phyloP scores from a whole-genome alignment of 2,888 invertebrate species.

The Amitus sp. region DNA sequence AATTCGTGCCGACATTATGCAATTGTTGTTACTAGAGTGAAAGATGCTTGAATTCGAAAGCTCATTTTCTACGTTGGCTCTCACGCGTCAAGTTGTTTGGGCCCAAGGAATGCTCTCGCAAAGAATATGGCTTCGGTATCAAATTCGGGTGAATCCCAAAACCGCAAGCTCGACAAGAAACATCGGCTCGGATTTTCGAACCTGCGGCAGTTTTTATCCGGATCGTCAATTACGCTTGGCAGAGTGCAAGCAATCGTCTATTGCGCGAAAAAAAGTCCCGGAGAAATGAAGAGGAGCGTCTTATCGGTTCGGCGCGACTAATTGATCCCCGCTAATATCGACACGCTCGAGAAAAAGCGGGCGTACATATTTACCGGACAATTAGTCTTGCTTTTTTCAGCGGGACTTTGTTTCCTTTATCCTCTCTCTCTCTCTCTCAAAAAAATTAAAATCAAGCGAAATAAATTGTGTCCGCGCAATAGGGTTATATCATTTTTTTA shows the following conservation, averaged over 20 bases:
- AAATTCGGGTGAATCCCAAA: too few relatives aligned
- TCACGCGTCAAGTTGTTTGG: not conserved
- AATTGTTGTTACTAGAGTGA: too few relatives aligned
- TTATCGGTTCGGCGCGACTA: slow-evolving; percentile 48
- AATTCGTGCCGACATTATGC: too few relatives aligned
- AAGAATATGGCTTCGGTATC: too few relatives aligned
- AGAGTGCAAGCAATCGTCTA: slow-evolving; percentile 1
- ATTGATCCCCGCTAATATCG: slow-evolving; percentile 57
- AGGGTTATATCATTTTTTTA: too few relatives aligned
- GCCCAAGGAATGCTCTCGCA: not conserved
- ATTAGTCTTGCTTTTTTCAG: slow-evolving; percentile 49
- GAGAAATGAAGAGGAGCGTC: slow-evolving; percentile 17
- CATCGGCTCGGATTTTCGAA: not conserved
- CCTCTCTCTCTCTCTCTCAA: too few relatives aligned
- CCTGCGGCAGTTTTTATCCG: not conserved
- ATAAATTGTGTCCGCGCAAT: too few relatives aligned
- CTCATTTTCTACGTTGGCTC: slow-evolving; percentile 1
- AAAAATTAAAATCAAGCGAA: too few relatives aligned
- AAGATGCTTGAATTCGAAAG: too few relatives aligned
- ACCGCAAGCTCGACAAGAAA: too few relatives aligned
- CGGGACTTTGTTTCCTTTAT: slow-evolving; percentile 29
- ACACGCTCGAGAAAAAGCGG: too few relatives aligned
- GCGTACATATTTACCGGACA: slow-evolving; percentile 52
- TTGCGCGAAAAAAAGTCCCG: not conserved
- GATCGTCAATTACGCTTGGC: slow-evolving; percentile 4